Base-by-base conservation (phyloP, 1,140 invertebrate species). In the Atta cephalotes region DNA sequence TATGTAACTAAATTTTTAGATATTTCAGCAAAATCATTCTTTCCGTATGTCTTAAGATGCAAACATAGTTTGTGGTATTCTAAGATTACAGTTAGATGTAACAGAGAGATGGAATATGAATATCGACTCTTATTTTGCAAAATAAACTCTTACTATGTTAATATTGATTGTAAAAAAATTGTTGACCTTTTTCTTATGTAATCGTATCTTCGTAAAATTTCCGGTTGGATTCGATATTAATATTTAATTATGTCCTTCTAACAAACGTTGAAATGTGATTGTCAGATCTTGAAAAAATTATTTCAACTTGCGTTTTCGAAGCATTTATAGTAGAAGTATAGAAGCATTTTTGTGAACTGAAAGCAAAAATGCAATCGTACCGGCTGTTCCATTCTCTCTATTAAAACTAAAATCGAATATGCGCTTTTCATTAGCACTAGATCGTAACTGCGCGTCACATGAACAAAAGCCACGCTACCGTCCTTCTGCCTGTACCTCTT, bases 351-450 rank as follows among this genome's bases (percentile, higher is more conserved):
- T 53, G 31, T 5, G 31, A 35, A 5, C 16, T n/a, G 4, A 3
- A 3, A 7, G 49, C 14, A 9, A 63, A 62, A 35, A 18, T 31
- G 49, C 9, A 49, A 63, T 63, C 25, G 58, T 28, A 21, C 18
- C 18, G 9, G 9, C 14, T 21, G 1, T 18, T 51, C 14, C 39
- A 18, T 51, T 49, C 16, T 60, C 53, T 81, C 14, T 62, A 51
- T 74, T 74, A 51, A 62, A 63, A 21, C 18, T 60, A 31, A 74
- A 62, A 76, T 74, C 70, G 70, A 62, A 84, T 63, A 62, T 62
- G 56, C 68, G 56, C 68, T 76, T 84, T 84, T 84, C 80, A 76
- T 84, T 84, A 84, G 53, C 56, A 49, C 56, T 21, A 60, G 56
- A 62, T 84, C 56, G 68, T 51, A 76, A 76, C 70, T 16, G 28